Conservation (phyloP, 2,797 vertebrate genomes). For the Halcyon badia region DNA sequence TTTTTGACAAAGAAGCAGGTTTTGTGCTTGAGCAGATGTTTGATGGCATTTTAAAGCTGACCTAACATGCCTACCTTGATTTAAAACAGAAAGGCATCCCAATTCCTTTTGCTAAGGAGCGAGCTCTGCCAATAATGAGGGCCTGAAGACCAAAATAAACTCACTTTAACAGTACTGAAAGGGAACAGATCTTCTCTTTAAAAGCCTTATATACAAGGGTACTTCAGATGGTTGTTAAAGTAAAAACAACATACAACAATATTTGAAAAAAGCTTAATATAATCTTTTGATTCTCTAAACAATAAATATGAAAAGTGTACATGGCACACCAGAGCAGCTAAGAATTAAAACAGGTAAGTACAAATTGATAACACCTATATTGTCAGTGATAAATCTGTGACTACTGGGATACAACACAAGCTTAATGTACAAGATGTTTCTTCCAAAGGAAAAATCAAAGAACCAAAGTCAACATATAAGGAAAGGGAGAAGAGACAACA, state of each 20-base stretch:
- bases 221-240: slow-evolving; percentile 6
- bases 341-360: slow-evolving; percentile 52
- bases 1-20: not conserved
- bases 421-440: not conserved
- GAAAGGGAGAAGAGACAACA: slow-evolving; percentile 30
- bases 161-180: not conserved
- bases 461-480: slow-evolving; percentile 4
- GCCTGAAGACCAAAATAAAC: not conserved
- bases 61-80: not conserved
- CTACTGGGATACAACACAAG: slow-evolving; percentile 34
- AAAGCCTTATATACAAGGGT: not conserved
- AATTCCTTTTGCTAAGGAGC: not conserved
- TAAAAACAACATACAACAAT: slow-evolving; percentile 40
- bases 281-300: slow-evolving; percentile 69
- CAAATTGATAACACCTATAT: slow-evolving; percentile 29
- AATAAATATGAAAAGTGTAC: slow-evolving; percentile 70
- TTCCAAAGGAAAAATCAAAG: slow-evolving; percentile 14
- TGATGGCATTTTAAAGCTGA: not conserved
- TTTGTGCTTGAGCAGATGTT: not conserved
- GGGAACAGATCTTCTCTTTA: not conserved
- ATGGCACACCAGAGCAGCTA: slow-evolving; percentile 53
- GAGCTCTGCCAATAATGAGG: not conserved
- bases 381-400: slow-evolving; percentile 8
- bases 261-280: slow-evolving; percentile 36
- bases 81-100: not conserved